A percentile compares a stretch with the other conserved stretches of the same genome.
These are phyloP conservation scores for Xestia c-nigrum DNA, from an alignment of 2,888 invertebrate genomes.

Conservation along the genomic window DNA sequence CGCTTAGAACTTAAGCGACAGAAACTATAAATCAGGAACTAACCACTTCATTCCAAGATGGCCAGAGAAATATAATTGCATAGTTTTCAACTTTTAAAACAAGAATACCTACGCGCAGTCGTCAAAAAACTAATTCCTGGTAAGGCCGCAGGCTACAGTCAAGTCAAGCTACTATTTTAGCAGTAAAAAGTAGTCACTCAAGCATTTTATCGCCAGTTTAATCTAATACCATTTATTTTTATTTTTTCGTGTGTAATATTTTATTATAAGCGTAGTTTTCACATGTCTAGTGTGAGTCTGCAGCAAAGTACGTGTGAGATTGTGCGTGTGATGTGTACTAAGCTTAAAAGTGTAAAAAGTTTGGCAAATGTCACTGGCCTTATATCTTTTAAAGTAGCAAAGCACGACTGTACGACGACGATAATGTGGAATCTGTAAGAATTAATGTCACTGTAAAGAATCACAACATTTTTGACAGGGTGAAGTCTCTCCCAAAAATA, in stretches of 20 bases:
- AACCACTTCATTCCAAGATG: constrained; percentile 48
- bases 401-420: not conserved
- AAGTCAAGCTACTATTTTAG: constrained; percentile 57
- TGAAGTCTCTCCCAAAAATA: not conserved
- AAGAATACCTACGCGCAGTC: constrained; percentile 28
- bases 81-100: constrained; percentile 23
- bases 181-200: constrained; percentile 55
- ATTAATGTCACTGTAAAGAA: not conserved
- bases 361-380: constrained; percentile 25
- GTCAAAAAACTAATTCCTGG: constrained; percentile 44
- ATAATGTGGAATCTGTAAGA: not conserved
- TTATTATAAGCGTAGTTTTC: constrained; percentile 42
- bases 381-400: constrained; percentile 18
- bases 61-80: constrained; percentile 38
- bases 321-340: constrained; percentile 63
- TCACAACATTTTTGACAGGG: not conserved
- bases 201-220: constrained; percentile 48
- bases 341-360: constrained; percentile 25
- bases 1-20: constrained; percentile 2
- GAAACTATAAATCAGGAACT: constrained; percentile 44
- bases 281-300: constrained; percentile 65
- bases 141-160: constrained; percentile 56
- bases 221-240: constrained; percentile 52
- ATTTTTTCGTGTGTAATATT: constrained; percentile 40
- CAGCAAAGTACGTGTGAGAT: constrained; percentile 59